Conservation (phyloP, 2,797 vertebrate species). For the Propithecus perrieri region DNA sequence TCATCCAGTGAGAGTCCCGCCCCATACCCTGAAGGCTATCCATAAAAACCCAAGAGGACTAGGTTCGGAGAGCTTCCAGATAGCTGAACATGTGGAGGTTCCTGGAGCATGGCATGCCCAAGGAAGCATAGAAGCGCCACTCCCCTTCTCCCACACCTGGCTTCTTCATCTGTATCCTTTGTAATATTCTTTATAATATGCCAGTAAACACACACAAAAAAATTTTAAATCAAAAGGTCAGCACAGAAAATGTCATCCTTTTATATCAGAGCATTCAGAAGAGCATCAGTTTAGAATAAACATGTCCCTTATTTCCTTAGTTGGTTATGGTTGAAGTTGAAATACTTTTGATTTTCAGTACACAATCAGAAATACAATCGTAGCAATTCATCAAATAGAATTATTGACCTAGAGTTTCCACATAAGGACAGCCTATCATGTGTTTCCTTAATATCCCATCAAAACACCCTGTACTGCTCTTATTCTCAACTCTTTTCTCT, state of each 20-base stretch:
- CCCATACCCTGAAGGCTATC: neutral
- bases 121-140: neutral
- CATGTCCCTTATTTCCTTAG: neutral
- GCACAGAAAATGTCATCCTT: neutral
- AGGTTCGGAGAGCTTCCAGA: neutral
- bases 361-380: neutral
- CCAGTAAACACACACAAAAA: neutral
- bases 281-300: neutral
- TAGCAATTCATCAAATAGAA: neutral
- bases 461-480: neutral
- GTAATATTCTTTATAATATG: neutral
- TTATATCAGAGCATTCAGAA: neutral
- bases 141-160: neutral
- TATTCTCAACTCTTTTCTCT: neutral
- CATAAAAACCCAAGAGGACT: neutral
- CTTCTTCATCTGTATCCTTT: neutral
- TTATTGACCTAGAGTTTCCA: neutral
- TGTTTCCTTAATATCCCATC: neutral
- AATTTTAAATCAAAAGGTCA: neutral
- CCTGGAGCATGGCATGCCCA: neutral
- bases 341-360: slow-evolving; percentile 32
- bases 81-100: neutral
- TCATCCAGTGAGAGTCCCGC: neutral
- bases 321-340: neutral
- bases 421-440: neutral